Conservation (phyloP, 2,888 invertebrate genomes). For the Dicyrtomina minuta region DNA sequence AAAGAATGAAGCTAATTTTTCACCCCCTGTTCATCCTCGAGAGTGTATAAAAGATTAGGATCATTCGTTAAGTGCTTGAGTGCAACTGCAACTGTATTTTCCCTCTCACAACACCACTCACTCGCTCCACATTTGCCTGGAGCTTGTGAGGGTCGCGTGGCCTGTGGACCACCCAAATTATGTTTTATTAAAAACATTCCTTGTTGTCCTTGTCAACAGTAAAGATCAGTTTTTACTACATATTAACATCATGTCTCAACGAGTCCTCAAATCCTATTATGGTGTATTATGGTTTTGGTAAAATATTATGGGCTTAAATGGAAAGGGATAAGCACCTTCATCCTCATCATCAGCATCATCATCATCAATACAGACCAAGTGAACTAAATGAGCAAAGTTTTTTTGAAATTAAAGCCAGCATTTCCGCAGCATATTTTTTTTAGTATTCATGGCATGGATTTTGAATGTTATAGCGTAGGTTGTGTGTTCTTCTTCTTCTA, state of each 20-base stretch:
- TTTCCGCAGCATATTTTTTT: no score
- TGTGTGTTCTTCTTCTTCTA: no score
- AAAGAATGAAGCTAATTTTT: constrained; percentile 30
- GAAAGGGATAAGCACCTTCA: no score
- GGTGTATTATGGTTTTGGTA: no score
- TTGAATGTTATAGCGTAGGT: no score
- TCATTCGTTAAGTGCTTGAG: constrained; percentile 27
- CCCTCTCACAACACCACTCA: constrained; percentile 11
- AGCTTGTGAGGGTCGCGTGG: constrained; percentile 33
- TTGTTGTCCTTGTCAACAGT: constrained; percentile 26
- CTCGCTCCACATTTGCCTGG: background rate
- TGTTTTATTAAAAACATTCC: constrained; percentile 33
- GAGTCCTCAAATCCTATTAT: no score
- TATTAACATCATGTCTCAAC: background rate
- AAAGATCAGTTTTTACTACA: background rate
- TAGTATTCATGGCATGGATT: no score
- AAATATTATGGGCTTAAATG: no score
- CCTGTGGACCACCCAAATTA: constrained; percentile 35
- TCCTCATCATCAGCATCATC: no score
- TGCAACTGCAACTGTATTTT: background rate
- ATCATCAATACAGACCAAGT: no score
- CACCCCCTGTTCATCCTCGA: constrained; percentile 17
- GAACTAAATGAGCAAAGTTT: no score
- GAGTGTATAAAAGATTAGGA: constrained; percentile 27
- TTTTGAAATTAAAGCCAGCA: no score